phyloP scores from a whole-genome alignment of 2,113 vertebrate genomes.

The Litocranius walleri region DNA sequence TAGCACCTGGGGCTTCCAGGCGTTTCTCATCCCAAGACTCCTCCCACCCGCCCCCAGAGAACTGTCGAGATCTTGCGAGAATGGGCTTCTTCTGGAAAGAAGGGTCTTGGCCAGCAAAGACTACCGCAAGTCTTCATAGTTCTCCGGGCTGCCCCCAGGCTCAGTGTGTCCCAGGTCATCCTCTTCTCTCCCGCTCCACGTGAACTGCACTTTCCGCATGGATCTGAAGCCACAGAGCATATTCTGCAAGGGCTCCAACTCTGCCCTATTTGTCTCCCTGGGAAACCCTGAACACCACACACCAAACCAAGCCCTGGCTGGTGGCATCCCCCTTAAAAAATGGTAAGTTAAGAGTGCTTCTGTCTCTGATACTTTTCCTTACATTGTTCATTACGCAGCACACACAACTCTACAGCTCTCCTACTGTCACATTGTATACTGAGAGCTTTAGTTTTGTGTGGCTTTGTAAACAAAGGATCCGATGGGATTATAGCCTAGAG shows the following conservation, averaged over 20 bases:
- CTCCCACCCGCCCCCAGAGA: background rate
- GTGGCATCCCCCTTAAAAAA: background rate
- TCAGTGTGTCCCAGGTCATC: too few relatives aligned
- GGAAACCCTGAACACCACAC: background rate
- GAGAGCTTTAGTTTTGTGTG: background rate
- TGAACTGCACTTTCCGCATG: background rate
- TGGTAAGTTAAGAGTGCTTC: background rate
- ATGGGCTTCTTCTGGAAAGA: accelerated
- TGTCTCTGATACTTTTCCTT: background rate
- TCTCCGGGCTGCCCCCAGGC: accelerated
- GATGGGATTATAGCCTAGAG: background rate
- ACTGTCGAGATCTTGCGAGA: accelerated
- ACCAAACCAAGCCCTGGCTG: too few relatives aligned
- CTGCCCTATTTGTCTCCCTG: background rate
- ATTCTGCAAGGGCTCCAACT: background rate
- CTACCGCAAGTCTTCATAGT: accelerated
- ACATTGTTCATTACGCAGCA: accelerated
- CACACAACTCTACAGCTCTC: background rate
- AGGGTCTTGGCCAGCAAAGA: accelerated
- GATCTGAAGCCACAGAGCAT: background rate
- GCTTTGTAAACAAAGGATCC: background rate
- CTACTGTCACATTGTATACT: background rate
- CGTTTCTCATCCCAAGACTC: background rate
- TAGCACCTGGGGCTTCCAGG: background rate
- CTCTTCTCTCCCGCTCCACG: background rate